A percentile compares a stretch with the other conserved stretches of the same genome.
These are phyloP conservation scores for Mesorhabditis belari DNA, from an alignment of 2,888 invertebrate species.

Conservation along the genomic window DNA sequence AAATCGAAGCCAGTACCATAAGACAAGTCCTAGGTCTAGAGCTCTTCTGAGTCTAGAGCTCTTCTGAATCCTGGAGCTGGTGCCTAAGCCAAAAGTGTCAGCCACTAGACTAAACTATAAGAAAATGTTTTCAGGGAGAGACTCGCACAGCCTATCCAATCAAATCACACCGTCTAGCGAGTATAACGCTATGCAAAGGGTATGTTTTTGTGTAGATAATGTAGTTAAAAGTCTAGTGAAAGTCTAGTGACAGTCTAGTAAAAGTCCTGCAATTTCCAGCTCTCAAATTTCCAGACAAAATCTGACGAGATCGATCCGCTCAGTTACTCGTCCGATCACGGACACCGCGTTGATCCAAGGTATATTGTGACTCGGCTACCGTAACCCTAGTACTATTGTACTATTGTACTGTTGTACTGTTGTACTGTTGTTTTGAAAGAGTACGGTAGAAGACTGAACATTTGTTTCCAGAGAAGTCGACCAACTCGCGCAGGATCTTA, in stretches of 20 bases:
- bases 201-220: conserved; percentile 6
- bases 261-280: not conserved
- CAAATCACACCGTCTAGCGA: conserved; percentile 40
- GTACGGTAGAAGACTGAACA: not conserved
- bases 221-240: conserved; percentile 1
- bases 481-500: conserved; percentile 47
- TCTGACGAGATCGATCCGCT: conserved; percentile 57
- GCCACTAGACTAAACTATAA: too few species aligned
- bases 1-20: too few species aligned
- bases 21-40: too few species aligned
- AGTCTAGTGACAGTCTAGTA: too few species aligned
- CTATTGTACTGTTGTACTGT: too few species aligned
- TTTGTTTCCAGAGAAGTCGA: conserved; percentile 55
- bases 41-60: too few species aligned
- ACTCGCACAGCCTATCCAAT: conserved; percentile 4
- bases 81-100: too few species aligned
- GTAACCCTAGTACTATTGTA: too few species aligned
- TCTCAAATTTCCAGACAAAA: conserved; percentile 43
- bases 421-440: not conserved
- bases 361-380: conserved; percentile 53
- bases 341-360: conserved; percentile 56
- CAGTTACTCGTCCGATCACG: conserved; percentile 53
- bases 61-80: too few species aligned
- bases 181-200: conserved; percentile 48
- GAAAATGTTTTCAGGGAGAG: not conserved